phyloP scores from a whole-genome alignment of 1,140 invertebrate genomes.

The Conopomorpha cramerella region DNA sequence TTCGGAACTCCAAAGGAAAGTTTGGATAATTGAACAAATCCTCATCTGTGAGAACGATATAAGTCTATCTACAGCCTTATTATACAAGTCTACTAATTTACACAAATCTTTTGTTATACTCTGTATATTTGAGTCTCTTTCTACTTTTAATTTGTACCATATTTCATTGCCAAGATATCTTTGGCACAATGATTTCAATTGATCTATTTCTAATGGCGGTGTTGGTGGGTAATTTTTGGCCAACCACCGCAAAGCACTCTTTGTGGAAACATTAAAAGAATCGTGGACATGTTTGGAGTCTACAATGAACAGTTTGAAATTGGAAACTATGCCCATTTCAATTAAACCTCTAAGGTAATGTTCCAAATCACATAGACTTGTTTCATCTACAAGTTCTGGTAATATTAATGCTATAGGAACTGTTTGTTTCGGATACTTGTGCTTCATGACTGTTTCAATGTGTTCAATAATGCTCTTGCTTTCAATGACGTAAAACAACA shows the following conservation, averaged over 20 bases:
- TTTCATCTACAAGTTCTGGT: constrained; percentile 12
- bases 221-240: constrained; percentile 58
- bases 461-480: constrained; percentile 27
- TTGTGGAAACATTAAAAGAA: constrained; percentile 31
- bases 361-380: constrained; percentile 14
- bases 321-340: constrained; percentile 28
- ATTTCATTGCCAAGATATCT: constrained; percentile 67
- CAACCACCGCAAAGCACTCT: constrained; percentile 63
- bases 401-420: constrained; percentile 41
- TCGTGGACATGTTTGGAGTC: constrained; percentile 24
- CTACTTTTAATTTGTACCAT: constrained; percentile 64
- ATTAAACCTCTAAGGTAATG: constrained; percentile 16
- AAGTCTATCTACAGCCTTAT: constrained; percentile 66
- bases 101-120: constrained; percentile 59
- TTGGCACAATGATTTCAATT: constrained; percentile 60
- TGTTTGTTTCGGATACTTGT: constrained; percentile 41
- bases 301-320: constrained; percentile 35
- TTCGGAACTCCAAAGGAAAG: constrained; percentile 47
- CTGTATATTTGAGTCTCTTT: constrained; percentile 50
- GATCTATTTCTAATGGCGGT: constrained; percentile 64
- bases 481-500: constrained; percentile 39
- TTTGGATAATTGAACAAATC: constrained; percentile 41
- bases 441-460: constrained; percentile 43
- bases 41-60: constrained; percentile 65
- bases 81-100: constrained; percentile 66